Percentiles rank a stretch among this genome's conserved stretches.
phyloP scores from a whole-genome alignment of 2,888 invertebrate genomes.

The Cancer borealis region DNA sequence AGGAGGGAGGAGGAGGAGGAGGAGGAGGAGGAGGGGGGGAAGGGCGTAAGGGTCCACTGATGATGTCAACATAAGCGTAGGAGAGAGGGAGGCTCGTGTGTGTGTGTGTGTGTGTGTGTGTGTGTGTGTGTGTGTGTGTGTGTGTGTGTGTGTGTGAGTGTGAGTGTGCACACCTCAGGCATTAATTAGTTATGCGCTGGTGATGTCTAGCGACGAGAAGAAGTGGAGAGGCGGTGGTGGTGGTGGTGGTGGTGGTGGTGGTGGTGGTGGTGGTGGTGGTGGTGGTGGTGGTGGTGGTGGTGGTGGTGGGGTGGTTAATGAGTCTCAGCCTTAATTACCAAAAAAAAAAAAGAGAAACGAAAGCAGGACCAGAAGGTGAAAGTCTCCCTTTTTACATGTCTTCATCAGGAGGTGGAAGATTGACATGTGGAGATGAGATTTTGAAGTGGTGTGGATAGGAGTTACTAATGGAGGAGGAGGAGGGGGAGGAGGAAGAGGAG shows the following conservation, averaged over 20 bases:
- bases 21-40: not conserved
- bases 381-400: too few relatives aligned
- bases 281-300: not conserved
- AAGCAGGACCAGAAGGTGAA: too few relatives aligned
- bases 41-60: not conserved
- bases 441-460: too few relatives aligned
- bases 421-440: too few relatives aligned
- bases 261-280: too few relatives aligned
- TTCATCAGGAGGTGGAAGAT: too few relatives aligned
- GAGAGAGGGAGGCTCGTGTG: not conserved
- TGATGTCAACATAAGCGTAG: not conserved
- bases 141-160: slow-evolving; percentile 39
- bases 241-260: not conserved
- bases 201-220: not conserved
- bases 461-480: not conserved
- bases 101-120: not conserved
- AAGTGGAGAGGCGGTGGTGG: too few relatives aligned
- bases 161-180: not conserved
- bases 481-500: not conserved
- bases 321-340: too few relatives aligned
- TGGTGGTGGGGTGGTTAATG: not conserved
- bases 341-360: too few relatives aligned
- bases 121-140: slow-evolving; percentile 15
- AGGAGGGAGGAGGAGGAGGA: not conserved
- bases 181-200: not conserved